Evolutionary conservation across 2,797 vertebrate genomes (phyloP), one percentile per base, ranked within the genome.

Genomic region (Linurgus olivaceus): DNA sequence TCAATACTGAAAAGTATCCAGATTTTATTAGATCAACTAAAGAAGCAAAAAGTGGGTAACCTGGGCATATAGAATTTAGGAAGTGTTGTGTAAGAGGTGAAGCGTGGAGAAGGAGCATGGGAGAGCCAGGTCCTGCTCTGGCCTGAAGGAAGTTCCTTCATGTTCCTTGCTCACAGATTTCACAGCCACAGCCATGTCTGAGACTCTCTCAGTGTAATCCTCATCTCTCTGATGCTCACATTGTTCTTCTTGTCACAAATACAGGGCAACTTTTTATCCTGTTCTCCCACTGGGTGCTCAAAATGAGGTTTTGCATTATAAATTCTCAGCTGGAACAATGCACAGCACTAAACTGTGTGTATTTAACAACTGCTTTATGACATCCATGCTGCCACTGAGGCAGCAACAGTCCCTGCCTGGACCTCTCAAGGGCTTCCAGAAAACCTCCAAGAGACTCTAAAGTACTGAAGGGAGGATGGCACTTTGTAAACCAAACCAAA

Each of bases 1-100:
- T 98, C 97, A 94, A 96, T 98, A 97, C 70, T n/a, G 83, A 90
- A 94, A 96, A 97, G 66, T 80, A 97, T 95, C 96, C 87, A 94
- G 76, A 94, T 96, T 96, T 96, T 97, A 93, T 96, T 96, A 96
- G 77, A 95, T 82, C 55, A 93, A 92, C 63, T 83, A 75, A 95
- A 93, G 75, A 96, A 97, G 93, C 75, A 90, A 40, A 38, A 94
- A 94, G 44, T 66, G 78, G 81, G 66, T 81, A 86, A 73, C 35
- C 67, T 48, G 79, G 68, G 26, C 74, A 87, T 47, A 8, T 4
- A 58, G 61, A 17, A 17, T 42, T 88, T 81, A 75, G 73, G 84
- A 93, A 87, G 48, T 31, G 47, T 72, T 79, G 70, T 5, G 4
- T 72, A 72, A 54, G 55, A 65, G 74, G 13, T 44, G 17, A 2